A percentile compares a stretch with the other conserved stretches of the same genome.
Evolutionary conservation across 2,888 invertebrate species (phyloP).

Genomic region (Halictus ligatus): DNA sequence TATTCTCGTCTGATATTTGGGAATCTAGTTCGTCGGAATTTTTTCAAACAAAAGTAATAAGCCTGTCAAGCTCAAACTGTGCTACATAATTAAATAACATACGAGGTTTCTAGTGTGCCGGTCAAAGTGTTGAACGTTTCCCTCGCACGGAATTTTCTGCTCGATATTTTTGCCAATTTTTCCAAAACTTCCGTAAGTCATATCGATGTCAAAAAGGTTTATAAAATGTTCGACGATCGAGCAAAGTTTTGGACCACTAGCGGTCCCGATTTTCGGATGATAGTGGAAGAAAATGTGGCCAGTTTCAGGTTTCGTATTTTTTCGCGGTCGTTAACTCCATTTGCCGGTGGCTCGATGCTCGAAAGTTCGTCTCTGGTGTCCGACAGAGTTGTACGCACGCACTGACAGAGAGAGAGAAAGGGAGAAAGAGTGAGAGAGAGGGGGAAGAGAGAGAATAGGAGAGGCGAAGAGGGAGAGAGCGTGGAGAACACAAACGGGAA

Average conservation of each 20-base stretch:
- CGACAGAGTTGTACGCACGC: conserved; percentile 41
- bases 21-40: too few relatives aligned
- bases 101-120: too few relatives aligned
- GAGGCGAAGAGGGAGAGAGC: neutral
- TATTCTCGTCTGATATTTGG: too few relatives aligned
- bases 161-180: too few relatives aligned
- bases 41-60: too few relatives aligned
- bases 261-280: conserved; percentile 19
- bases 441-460: too few relatives aligned
- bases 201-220: too few relatives aligned
- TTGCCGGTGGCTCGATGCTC: conserved; percentile 37
- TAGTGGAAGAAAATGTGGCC: neutral
- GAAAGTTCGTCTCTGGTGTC: conserved; percentile 54
- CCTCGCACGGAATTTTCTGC: too few relatives aligned
- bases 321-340: conserved; percentile 63
- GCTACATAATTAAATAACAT: too few relatives aligned
- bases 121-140: too few relatives aligned
- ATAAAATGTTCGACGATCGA: neutral
- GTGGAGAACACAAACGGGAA: conserved; percentile 31
- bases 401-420: neutral
- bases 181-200: too few relatives aligned
- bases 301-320: conserved; percentile 41
- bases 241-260: neutral
- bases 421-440: neutral
- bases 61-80: too few relatives aligned